Evolutionary conservation across 2,888 invertebrate species (phyloP).

Genomic region (Heliconius ethilla): DNA sequence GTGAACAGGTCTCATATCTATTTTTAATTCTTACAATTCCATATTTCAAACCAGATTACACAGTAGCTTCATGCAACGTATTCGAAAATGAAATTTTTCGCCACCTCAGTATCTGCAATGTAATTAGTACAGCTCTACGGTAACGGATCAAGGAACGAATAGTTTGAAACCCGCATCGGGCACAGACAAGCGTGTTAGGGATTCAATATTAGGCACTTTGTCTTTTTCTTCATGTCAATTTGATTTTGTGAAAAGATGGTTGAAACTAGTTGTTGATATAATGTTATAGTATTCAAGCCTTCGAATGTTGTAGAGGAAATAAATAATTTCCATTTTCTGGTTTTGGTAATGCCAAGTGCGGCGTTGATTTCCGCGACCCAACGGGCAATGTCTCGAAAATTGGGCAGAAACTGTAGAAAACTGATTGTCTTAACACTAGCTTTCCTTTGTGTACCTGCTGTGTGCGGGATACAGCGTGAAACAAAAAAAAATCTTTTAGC

Average conservation of each 20-base stretch:
- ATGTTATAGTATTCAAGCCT: neutral
- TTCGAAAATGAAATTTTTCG: constrained; percentile 36
- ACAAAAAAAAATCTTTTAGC: no score
- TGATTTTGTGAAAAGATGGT: neutral
- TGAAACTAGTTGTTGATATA: neutral
- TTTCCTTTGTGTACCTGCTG: no score
- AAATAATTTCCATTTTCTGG: neutral
- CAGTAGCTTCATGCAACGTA: constrained; percentile 20
- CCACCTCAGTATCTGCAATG: constrained; percentile 49
- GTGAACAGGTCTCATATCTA: neutral
- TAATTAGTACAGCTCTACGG: constrained; percentile 63
- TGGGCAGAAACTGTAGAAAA: no score
- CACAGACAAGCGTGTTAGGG: constrained; percentile 44
- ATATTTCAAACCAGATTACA: constrained; percentile 11
- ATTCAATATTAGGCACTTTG: constrained; percentile 38
- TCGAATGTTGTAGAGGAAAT: neutral
- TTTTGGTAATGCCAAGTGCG: neutral
- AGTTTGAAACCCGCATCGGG: constrained; percentile 59
- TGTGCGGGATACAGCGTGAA: no score
- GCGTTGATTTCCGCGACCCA: no score
- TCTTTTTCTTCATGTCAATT: constrained; percentile 14
- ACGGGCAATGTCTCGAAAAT: no score
- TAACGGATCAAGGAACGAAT: constrained; percentile 70
- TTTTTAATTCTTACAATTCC: neutral
- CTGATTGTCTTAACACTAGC: no score